phyloP scores from a whole-genome alignment of 2,888 invertebrate species.

The Cheilosia variabilis region DNA sequence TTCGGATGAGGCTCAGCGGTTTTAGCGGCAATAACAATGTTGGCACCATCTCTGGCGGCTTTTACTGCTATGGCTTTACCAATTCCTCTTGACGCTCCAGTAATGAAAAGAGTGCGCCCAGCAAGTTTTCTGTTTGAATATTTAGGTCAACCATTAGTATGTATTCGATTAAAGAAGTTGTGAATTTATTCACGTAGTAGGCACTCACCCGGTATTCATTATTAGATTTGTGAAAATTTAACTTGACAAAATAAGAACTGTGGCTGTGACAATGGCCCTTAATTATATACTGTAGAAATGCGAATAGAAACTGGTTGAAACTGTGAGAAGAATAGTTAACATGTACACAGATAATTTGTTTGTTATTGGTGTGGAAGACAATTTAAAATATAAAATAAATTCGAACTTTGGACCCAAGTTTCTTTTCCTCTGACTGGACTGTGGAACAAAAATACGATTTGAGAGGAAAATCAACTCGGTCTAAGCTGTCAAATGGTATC shows the following conservation, averaged over 20 bases:
- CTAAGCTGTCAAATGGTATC: conserved; percentile 3
- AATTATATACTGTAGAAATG: background rate
- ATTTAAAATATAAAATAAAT: conserved; percentile 7
- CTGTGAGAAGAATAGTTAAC: background rate
- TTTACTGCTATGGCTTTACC: conserved; percentile 97
- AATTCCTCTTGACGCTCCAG: conserved; percentile 98
- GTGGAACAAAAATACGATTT: conserved; percentile 26
- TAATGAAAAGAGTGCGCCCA: conserved; percentile 96
- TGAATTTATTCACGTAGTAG: background rate
- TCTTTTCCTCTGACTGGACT: background rate
- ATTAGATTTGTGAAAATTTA: conserved; percentile 24
- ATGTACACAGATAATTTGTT: background rate
- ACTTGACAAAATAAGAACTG: conserved; percentile 19
- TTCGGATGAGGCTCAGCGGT: conserved; percentile 90
- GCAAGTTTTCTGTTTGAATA: conserved; percentile 85
- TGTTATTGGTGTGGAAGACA: background rate
- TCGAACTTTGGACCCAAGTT: conserved; percentile 65
- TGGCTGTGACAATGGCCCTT: background rate
- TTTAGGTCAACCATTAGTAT: conserved; percentile 17
- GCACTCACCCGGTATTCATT: conserved; percentile 68
- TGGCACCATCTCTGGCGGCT: conserved; percentile 94
- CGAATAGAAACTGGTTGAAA: conserved; percentile 16
- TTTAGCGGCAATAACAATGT: conserved; percentile 94
- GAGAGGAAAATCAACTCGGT: background rate
- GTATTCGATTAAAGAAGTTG: background rate